Percentiles rank a stretch among this genome's conserved stretches.
Evolutionary conservation across 37 sponge, comb jelly and placozoan genomes (phyloP).

Genomic region (Bolinopsis microptera): DNA sequence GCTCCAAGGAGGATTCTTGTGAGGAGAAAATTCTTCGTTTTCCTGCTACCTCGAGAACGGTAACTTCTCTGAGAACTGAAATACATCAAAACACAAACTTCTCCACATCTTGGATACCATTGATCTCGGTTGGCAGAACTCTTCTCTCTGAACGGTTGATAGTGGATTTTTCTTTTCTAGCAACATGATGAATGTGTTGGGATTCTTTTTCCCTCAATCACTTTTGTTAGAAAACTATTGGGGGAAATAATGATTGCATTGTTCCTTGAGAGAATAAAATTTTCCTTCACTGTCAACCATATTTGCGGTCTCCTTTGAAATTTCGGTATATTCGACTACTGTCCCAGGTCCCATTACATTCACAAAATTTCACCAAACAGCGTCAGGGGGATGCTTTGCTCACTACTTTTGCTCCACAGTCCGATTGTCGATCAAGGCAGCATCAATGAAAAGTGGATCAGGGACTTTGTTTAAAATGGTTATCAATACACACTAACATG

Average conservation of each 20-base stretch:
- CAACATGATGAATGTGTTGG: constrained; percentile 79
- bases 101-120: constrained; percentile 96
- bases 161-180: constrained; percentile 89
- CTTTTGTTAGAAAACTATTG: constrained; percentile 75
- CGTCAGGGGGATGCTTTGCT: constrained; percentile 81
- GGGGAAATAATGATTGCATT: constrained; percentile 94
- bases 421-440: constrained; percentile 79
- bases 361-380: constrained; percentile 88
- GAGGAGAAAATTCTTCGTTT: constrained; percentile 93
- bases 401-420: constrained; percentile 98
- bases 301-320: constrained; percentile 78
- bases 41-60: constrained; percentile 87
- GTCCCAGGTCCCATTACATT: constrained; percentile 75
- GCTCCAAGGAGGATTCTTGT: constrained; percentile 88
- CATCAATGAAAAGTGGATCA: constrained; percentile 93
- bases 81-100: constrained; percentile 99
- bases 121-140: constrained; percentile 71
- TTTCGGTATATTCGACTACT: constrained; percentile 97
- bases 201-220: constrained; percentile 72
- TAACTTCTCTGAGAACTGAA: constrained; percentile 88
- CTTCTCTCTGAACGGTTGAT: constrained; percentile 67
- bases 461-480: constrained; percentile 96
- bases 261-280: constrained; percentile 86
- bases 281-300: constrained; percentile 76
- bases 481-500: constrained; percentile 94